Evolutionary conservation across 2,113 vertebrate species (phyloP), one percentile per base, ranked within the genome.

Genomic region (Triplophysa tibetana): DNA sequence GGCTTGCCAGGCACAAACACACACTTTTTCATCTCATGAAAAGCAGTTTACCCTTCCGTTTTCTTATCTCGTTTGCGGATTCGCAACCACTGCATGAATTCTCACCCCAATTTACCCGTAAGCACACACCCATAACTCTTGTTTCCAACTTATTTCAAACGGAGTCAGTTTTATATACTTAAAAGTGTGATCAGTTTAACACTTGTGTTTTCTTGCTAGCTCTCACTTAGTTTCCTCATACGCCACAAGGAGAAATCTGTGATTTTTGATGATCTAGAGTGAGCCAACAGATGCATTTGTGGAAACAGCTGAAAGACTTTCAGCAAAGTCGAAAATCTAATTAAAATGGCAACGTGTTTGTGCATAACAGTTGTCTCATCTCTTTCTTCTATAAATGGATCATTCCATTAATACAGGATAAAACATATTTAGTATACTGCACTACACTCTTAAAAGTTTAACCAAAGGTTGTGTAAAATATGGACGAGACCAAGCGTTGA

Each of bases 1-100:
- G 29, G 61, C 29, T 48, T 41, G 65, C 48, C 60, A 63, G 50
- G 41, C 76, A 11, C 74, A 69, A 43, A 70, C 66, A 79, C 54
- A 41, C 29, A 29, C 8, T 63, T 43, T 13, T 21, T 63, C 52
- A n/a, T 54, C 14, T 29, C 38, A 54, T 17, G n/a, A 58, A 56
- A 58, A 21, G 1, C n/a, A 56, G 41, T 29, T 63, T 75, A 21
- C 52, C 56, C 54, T 50, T 38, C 56, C 1, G 0, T 70, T 52
- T 56, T n/a, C 12, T 56, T 70, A 5, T 17, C 21, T 70, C 12
- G 61, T n/a, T 58, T 52, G 16, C 23, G 48, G 11, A 29, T 50
- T 23, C 8, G 29, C 26, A 54, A n/a, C 21, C 11, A 38, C n/a
- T 52, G 13, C 52, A 67, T 38, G 54, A 3, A 68, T n/a, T 41